phyloP scores from a whole-genome alignment of 2,888 invertebrate genomes.

The Doris montereyensis region DNA sequence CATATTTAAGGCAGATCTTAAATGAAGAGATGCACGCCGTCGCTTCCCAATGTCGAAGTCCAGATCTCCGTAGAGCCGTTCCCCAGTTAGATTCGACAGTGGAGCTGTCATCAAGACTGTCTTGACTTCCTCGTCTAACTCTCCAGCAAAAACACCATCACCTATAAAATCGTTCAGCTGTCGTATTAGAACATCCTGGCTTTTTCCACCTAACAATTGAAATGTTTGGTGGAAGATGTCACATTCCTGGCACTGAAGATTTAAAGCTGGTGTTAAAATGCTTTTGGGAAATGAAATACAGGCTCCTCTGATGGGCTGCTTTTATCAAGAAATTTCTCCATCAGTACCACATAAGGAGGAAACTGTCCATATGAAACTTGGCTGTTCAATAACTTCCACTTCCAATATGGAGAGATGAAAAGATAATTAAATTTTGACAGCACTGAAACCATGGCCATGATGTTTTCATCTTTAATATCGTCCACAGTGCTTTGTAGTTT shows the following conservation, averaged over 20 bases:
- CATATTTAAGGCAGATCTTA: background rate
- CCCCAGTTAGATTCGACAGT: background rate
- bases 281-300: background rate
- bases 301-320: background rate
- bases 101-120: background rate
- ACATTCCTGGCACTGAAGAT: background rate
- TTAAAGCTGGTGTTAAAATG: background rate
- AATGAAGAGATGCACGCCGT: background rate
- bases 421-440: background rate
- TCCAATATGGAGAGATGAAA: background rate
- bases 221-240: background rate
- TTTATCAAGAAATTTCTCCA: background rate
- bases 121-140: background rate
- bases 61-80: background rate
- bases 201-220: background rate
- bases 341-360: background rate
- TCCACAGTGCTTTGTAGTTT: background rate
- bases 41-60: background rate
- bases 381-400: constrained; percentile 15
- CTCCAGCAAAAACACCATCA: background rate
- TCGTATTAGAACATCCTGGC: background rate
- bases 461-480: background rate
- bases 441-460: background rate
- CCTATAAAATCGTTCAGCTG: background rate
- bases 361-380: background rate